Conservation (phyloP, 2,113 vertebrate genomes). For the Perca schrenkii region DNA sequence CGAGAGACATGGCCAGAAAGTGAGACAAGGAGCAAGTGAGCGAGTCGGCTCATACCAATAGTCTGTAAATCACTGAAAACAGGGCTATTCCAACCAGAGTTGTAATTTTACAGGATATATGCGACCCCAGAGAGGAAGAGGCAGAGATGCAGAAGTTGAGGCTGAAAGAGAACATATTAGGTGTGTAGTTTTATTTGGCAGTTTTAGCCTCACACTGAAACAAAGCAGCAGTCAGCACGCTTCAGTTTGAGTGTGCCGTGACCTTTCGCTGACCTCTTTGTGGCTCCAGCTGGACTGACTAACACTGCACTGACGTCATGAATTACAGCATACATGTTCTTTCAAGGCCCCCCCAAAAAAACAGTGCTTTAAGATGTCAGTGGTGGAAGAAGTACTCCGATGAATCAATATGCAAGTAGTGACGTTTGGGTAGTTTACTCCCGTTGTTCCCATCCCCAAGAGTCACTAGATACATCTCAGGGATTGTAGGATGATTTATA, state of each 20-base stretch:
- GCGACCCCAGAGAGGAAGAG: slow-evolving; percentile 61
- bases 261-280: slow-evolving; percentile 15
- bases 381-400: not conserved
- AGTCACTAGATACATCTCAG: too few species aligned
- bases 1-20: slow-evolving; percentile 28
- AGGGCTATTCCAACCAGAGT: slow-evolving; percentile 36
- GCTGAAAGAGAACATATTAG: slow-evolving; percentile 19
- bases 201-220: slow-evolving; percentile 22
- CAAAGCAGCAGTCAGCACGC: slow-evolving; percentile 42
- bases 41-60: slow-evolving; percentile 19
- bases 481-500: too few species aligned
- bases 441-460: too few species aligned
- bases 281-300: slow-evolving; percentile 39
- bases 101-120: slow-evolving; percentile 49
- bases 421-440: too few species aligned
- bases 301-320: slow-evolving; percentile 28
- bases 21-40: slow-evolving; percentile 32
- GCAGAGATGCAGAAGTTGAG: slow-evolving; percentile 8
- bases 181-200: slow-evolving; percentile 52
- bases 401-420: too few species aligned
- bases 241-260: not conserved
- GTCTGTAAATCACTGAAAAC: slow-evolving; percentile 57
- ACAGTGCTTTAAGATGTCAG: not conserved
- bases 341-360: not conserved
- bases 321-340: not conserved